Conservation (phyloP, 2,113 vertebrate species). For the Cheilinus undulatus region DNA sequence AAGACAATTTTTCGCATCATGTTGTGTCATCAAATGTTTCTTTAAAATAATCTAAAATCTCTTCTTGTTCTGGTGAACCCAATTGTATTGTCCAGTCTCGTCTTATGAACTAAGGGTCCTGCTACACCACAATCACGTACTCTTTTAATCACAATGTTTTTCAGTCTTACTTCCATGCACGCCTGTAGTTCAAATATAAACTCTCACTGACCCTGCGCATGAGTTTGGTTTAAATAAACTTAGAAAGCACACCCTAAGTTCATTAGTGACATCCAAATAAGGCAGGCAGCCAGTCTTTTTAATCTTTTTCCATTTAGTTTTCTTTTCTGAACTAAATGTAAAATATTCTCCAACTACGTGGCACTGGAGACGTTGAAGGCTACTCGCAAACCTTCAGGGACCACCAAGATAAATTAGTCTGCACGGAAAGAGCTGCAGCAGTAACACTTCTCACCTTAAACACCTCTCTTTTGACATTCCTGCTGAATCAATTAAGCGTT, state of each 20-base stretch:
- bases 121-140: no score
- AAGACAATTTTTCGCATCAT: no score
- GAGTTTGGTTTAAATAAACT: no score
- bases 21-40: no score
- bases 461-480: constrained; percentile 68
- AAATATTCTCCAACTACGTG: constrained; percentile 23
- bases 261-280: not conserved
- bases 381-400: constrained; percentile 44
- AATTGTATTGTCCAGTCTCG: no score
- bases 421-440: constrained; percentile 38
- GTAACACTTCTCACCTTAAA: constrained; percentile 58
- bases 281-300: constrained; percentile 9
- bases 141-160: no score
- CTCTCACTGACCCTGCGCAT: not conserved
- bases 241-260: not conserved
- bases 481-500: constrained; percentile 67
- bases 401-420: constrained; percentile 49
- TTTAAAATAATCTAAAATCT: no score
- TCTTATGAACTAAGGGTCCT: no score
- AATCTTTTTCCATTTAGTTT: constrained; percentile 17
- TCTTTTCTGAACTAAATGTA: constrained; percentile 22
- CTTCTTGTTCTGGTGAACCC: no score
- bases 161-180: no score
- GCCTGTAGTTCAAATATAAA: no score
- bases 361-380: constrained; percentile 33